Evolutionary conservation across 2,113 vertebrate species (phyloP).

Genomic region (Oreamnos americanus): DNA sequence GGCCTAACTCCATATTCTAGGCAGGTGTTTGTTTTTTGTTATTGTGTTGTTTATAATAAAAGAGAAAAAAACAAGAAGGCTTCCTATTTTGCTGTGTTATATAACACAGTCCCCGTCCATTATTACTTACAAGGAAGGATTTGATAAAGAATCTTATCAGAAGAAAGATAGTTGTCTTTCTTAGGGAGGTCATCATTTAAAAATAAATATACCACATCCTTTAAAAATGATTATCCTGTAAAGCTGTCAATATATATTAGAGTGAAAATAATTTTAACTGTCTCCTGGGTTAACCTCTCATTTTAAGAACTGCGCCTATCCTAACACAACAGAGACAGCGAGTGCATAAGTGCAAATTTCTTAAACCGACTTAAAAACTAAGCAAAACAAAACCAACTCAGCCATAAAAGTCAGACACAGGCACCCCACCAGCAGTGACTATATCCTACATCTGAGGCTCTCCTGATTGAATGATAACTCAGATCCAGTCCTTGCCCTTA

Average conservation of each 20-base stretch:
- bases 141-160: neutral
- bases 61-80: neutral
- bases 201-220: neutral
- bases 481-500: neutral
- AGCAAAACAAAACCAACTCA: neutral
- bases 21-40: neutral
- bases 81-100: constrained; percentile 52
- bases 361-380: neutral
- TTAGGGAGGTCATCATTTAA: neutral
- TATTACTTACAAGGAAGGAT: constrained; percentile 21
- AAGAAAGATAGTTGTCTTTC: neutral
- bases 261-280: constrained; percentile 33
- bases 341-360: neutral
- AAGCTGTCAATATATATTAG: neutral
- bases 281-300: neutral
- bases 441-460: neutral
- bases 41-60: neutral
- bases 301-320: neutral
- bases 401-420: neutral
- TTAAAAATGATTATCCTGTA: neutral
- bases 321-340: neutral
- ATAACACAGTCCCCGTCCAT: neutral
- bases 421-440: neutral
- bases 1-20: neutral
- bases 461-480: neutral